Base-by-base conservation (phyloP, 2,797 vertebrate species). In the Potorous gilbertii region DNA sequence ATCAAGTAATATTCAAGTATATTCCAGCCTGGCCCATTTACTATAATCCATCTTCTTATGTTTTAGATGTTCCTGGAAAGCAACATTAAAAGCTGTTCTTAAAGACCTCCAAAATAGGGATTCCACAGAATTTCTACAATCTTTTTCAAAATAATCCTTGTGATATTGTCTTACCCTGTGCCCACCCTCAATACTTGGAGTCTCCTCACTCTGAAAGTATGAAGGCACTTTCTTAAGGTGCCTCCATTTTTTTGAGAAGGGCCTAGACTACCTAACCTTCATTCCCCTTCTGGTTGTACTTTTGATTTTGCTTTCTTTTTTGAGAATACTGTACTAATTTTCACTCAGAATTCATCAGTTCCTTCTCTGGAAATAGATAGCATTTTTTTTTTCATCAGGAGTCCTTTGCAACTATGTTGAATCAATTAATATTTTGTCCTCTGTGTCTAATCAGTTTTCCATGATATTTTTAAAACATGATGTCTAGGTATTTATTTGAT, bases 11-110 rank as follows among this genome's bases (percentile, higher is more conserved):
- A 66, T 94, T 91, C 5, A 29, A 89, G 4, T 59, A 94, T 59
- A 90, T 96, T 94, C 10, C 56, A 96, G 92, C 3, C 31, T 27
- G n/a, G 1, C 95, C 95, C 94, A 62, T 57, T 96, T 93, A 9
- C 91, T 29, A 92, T 92, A 59, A 91, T 94, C 1, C 5, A 94
- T 6, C 18, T 94, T 9, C 11, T 95, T 93, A 89, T 52, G 10
- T 52, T 54, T 1, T 90, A 31, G 94, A 74, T 8, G 10, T 34
- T 92, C 96, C 91, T 95, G 10, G 91, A 96, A 46, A 90, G 9
- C 40, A 57, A 16, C 10, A 31, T 34, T 95, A 62, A 92, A 40
- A 0, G 0, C 55, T 1, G 57, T 90, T 91, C 55, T 1, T 52
- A 90, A 91, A 96, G 18, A 9, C 3, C 3, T 95, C 54, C n/a